These are phyloP conservation scores for Trichogramma dendrolimi DNA, from an alignment of 2,888 invertebrate genomes.

Conservation along the genomic window DNA sequence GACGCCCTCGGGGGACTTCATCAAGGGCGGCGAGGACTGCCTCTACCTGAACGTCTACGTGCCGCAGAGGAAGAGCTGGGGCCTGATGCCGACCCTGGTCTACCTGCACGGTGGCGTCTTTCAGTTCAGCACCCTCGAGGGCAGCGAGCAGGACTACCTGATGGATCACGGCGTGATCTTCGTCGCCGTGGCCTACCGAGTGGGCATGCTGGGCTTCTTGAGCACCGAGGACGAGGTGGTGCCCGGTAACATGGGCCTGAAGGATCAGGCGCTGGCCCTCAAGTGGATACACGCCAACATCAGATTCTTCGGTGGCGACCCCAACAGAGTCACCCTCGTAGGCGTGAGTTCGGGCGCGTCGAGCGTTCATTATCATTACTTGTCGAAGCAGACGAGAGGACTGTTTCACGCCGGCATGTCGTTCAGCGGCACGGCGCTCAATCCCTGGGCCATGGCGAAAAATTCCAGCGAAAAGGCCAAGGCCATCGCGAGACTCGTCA, in stretches of 20 bases:
- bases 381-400: conserved; percentile 54
- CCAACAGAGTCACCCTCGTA: conserved; percentile 63
- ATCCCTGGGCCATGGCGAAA: conserved; percentile 51
- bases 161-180: conserved; percentile 64
- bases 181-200: conserved; percentile 66
- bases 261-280: conserved; percentile 68
- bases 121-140: conserved; percentile 51
- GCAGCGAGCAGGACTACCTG: conserved; percentile 56
- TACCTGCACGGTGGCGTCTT: conserved; percentile 44
- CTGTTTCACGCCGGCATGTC: conserved; percentile 56
- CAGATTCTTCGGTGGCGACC: conserved; percentile 67
- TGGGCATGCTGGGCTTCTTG: conserved; percentile 70
- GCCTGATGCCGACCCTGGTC: conserved; percentile 37
- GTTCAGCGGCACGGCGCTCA: conserved; percentile 66
- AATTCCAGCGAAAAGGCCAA: conserved; percentile 58
- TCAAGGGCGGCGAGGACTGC: conserved; percentile 34
- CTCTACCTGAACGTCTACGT: conserved; percentile 34
- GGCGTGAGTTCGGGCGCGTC: conserved; percentile 74
- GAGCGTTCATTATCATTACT: conserved; percentile 68
- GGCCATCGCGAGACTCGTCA: conserved; percentile 59
- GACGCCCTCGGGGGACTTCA: conserved; percentile 22
- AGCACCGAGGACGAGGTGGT: conserved; percentile 67
- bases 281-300: conserved; percentile 69
- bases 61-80: conserved; percentile 6
- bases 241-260: conserved; percentile 70